phyloP scores from a whole-genome alignment of 1,140 invertebrate genomes.

The Matsumurasca onukii region DNA sequence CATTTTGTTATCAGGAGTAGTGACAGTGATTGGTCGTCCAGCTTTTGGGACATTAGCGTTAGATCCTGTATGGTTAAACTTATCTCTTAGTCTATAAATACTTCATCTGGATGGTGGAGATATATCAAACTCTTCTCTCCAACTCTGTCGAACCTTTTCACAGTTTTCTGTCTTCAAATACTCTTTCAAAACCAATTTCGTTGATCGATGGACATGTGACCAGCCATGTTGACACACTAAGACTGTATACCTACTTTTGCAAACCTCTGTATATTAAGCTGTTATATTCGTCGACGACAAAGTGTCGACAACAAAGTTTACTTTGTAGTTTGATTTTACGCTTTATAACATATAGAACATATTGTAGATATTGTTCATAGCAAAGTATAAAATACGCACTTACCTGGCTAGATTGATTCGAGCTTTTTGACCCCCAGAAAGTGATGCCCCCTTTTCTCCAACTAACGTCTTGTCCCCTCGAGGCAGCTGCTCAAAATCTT shows the following conservation, averaged over 20 bases:
- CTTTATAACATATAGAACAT: not conserved
- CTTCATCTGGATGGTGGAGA: not conserved
- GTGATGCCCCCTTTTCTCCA: slow-evolving; percentile 73
- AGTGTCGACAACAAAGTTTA: too few species aligned
- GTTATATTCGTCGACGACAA: too few species aligned
- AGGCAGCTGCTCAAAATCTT: slow-evolving; percentile 58
- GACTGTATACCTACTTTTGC: slow-evolving; percentile 5
- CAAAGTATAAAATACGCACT: not conserved
- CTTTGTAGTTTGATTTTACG: too few species aligned
- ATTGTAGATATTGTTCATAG: too few species aligned
- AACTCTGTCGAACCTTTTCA: too few species aligned
- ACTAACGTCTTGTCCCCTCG: slow-evolving; percentile 72
- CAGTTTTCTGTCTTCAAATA: too few species aligned
- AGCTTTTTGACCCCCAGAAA: slow-evolving; percentile 75
- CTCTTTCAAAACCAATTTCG: too few species aligned
- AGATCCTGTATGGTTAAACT: too few species aligned
- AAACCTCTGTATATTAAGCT: not conserved
- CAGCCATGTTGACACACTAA: too few species aligned
- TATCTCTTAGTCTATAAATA: not conserved
- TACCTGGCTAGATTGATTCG: slow-evolving; percentile 55
- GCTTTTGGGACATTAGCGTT: not conserved
- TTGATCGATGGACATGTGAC: too few species aligned
- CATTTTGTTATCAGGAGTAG: not conserved
- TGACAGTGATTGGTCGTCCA: slow-evolving; percentile 4
- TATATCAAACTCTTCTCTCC: too few species aligned